These are phyloP conservation scores for Brevimyrus niger DNA, from an alignment of 2,113 vertebrate species.

Conservation along the genomic window DNA sequence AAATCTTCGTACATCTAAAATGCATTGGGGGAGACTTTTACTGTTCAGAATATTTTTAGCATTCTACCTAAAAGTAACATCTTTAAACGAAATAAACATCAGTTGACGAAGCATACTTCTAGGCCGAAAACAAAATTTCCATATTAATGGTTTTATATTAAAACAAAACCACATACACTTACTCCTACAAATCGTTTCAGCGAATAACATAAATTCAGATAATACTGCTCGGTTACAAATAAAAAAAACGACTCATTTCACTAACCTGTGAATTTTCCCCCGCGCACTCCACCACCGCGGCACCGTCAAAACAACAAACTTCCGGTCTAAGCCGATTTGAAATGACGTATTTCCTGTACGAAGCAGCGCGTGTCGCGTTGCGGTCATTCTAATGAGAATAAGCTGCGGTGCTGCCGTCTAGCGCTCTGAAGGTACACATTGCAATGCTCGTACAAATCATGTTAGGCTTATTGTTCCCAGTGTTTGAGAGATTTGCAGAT, in stretches of 20 bases:
- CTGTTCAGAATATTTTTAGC: not conserved
- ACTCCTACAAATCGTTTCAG: not conserved
- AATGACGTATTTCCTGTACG: not conserved
- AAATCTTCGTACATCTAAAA: not conserved
- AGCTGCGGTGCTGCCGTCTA: not conserved
- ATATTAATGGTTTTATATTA: not conserved
- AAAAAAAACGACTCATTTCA: not conserved
- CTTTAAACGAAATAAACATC: not conserved
- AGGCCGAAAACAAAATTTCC: not conserved
- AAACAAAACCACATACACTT: not conserved
- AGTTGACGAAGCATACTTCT: not conserved
- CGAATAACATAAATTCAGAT: not conserved
- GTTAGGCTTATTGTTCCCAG: not conserved
- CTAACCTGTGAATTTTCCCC: conserved; percentile 55
- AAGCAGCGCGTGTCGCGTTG: not conserved
- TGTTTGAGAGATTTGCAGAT: not conserved
- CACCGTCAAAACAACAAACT: conserved; percentile 35
- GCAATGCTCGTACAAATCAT: not conserved
- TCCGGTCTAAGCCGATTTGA: conserved; percentile 31
- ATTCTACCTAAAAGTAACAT: not conserved
- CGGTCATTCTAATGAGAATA: not conserved
- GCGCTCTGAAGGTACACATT: not conserved
- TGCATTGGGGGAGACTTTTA: not conserved
- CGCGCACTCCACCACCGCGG: conserved; percentile 46
- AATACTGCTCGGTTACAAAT: conserved; percentile 4